phyloP scores from a whole-genome alignment of 2,113 vertebrate species.

The Amazona vittata region DNA sequence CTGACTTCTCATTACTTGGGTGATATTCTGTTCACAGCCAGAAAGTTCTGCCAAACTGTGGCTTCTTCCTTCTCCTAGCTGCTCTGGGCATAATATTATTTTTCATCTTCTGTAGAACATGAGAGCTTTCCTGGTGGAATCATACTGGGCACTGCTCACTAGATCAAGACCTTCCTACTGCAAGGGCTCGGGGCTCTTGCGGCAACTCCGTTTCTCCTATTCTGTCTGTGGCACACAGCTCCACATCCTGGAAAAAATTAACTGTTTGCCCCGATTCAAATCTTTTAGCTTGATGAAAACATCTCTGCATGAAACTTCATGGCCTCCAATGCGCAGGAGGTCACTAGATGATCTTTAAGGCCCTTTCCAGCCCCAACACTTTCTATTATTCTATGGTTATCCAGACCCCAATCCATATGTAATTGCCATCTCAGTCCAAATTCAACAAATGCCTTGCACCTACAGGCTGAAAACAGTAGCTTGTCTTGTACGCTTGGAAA shows the following conservation, averaged over 20 bases:
- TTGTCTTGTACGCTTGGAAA: not conserved
- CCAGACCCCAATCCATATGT: not conserved
- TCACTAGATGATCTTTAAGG: not conserved
- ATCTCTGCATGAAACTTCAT: not conserved
- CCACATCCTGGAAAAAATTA: not conserved
- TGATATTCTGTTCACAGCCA: constrained; percentile 13
- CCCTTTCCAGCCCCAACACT: too few relatives aligned
- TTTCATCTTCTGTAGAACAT: not conserved
- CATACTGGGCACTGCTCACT: not conserved
- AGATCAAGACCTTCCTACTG: not conserved
- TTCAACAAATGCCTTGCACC: not conserved
- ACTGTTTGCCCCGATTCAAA: not conserved
- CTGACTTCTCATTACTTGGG: not conserved
- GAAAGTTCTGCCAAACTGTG: constrained; percentile 1
- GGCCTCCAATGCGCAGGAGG: not conserved
- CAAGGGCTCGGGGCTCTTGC: not conserved
- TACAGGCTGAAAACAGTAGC: not conserved
- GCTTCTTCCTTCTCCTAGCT: constrained; percentile 16
- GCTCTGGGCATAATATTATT: not conserved
- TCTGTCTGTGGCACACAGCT: not conserved
- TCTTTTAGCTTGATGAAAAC: not conserved
- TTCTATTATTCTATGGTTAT: not conserved
- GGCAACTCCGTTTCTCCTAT: not conserved
- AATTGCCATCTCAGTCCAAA: not conserved
- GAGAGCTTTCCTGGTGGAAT: not conserved